Evolutionary conservation across 2,113 vertebrate species (phyloP), one percentile per base, ranked within the genome.

Genomic region (Chaenocephalus aceratus): DNA sequence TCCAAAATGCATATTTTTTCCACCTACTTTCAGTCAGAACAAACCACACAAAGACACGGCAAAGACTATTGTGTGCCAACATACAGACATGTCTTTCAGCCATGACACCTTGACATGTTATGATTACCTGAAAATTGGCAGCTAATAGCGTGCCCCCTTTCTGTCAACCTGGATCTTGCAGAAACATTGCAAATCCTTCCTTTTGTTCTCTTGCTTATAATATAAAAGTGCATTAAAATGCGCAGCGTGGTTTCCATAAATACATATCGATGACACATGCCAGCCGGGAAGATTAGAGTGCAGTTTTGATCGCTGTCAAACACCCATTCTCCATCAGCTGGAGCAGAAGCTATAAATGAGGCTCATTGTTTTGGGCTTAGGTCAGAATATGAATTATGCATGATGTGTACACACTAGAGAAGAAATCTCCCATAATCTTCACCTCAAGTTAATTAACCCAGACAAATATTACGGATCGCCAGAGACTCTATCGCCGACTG

Each of bases 371-470:
- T 88, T 62, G 53, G 62, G 85, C 86, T 91, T 87, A 87, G 91
- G 89, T 92, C 86, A 86, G 82, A 89, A 80, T 85, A 89, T 89
- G 86, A 93, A 93, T 92, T 93, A 90, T 62, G 82, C 84, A 84
- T 86, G 88, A 91, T 89, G 86, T 90, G 88, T 85, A 84, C 87
- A 82, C 86, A 87, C 86, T 82, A 74, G 81, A 87, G 87, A 87
- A 88, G 72, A 90, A 94, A 91, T 91, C 89, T 90, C 75, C 82
- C 76, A 77, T 94, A 95, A 94, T 94, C 93, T 93, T 94, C 92
- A 94, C 93, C 92, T 93, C 86, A 63, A 88, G 91, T 94, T 95
- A 95, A 95, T 95, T 94, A 92, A 90, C 86, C 88, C 81, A 86
- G 90, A 90, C 88, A 91, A 93, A 93, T 83, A 90, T 77, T 88